A percentile compares a stretch with the other conserved stretches of the same genome.
phyloP scores from a whole-genome alignment of 1,140 invertebrate genomes.

The Antheraea pernyi region DNA sequence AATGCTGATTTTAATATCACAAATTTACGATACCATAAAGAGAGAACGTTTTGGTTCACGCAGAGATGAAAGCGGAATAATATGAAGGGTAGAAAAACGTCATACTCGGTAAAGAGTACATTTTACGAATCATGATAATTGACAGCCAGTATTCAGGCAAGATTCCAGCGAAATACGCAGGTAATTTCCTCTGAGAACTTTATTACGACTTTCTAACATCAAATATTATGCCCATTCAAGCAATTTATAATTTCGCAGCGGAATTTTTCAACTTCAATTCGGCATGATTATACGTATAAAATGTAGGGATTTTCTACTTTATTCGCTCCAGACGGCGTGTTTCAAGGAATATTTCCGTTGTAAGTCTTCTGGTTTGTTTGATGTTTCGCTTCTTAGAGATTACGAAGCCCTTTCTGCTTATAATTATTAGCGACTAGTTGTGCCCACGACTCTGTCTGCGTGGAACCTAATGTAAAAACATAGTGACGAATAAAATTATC shows the following conservation, averaged over 20 bases:
- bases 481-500: too few species aligned
- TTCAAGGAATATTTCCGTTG: not conserved
- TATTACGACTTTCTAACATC: slow-evolving; percentile 2
- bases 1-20: too few species aligned
- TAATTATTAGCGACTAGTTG: too few species aligned
- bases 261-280: not conserved
- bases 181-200: not conserved
- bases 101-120: not conserved
- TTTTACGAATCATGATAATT: not conserved
- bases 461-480: too few species aligned
- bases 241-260: not conserved
- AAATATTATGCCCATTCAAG: not conserved
- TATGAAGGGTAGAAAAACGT: not conserved
- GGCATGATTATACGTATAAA: not conserved
- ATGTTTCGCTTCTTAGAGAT: too few species aligned
- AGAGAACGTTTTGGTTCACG: not conserved
- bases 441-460: too few species aligned
- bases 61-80: not conserved
- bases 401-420: too few species aligned
- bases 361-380: too few species aligned
- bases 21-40: too few species aligned
- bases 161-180: not conserved
- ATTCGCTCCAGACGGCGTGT: not conserved
- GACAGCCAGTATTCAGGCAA: not conserved
- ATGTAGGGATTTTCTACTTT: not conserved